phyloP scores from a whole-genome alignment of 2,797 vertebrate species.

The Alauda arvensis region DNA sequence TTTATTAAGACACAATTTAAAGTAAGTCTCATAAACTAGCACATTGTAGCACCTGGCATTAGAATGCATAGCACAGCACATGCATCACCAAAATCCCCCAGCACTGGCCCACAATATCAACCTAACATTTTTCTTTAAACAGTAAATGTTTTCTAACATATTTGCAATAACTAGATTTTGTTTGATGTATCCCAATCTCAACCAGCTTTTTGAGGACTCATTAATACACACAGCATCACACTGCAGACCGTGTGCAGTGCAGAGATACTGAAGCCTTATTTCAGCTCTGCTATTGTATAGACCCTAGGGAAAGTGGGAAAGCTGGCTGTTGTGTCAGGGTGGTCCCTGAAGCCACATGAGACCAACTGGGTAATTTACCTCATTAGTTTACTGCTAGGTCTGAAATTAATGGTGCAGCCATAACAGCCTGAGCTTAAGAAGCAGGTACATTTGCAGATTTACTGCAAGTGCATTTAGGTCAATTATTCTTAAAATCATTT shows the following conservation, averaged over 20 bases:
- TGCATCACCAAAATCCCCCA: not conserved
- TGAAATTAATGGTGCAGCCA: not conserved
- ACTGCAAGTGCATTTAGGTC: not conserved
- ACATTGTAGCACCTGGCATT: not conserved
- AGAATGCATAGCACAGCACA: rapidly evolving
- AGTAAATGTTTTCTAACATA: not conserved
- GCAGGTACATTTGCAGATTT: not conserved
- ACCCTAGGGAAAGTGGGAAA: not conserved
- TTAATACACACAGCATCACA: not conserved
- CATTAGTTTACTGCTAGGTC: not conserved
- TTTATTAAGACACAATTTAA: not conserved
- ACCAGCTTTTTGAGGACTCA: not conserved
- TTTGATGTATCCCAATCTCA: not conserved
- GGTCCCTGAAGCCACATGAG: not conserved
- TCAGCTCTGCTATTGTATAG: not conserved
- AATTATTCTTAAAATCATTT: not conserved
- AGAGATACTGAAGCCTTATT: not conserved
- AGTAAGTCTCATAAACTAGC: not conserved
- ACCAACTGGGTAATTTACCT: not conserved
- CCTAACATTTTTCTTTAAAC: not conserved
- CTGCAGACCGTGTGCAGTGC: not conserved
- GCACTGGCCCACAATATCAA: not conserved
- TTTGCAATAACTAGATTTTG: not conserved
- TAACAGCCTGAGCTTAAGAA: not conserved
- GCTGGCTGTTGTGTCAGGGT: not conserved